Evolutionary conservation across 92 coral and sea anemone genomes (phyloP), one percentile per base, ranked within the genome.

Genomic region (Anthopleura xanthogrammica): DNA sequence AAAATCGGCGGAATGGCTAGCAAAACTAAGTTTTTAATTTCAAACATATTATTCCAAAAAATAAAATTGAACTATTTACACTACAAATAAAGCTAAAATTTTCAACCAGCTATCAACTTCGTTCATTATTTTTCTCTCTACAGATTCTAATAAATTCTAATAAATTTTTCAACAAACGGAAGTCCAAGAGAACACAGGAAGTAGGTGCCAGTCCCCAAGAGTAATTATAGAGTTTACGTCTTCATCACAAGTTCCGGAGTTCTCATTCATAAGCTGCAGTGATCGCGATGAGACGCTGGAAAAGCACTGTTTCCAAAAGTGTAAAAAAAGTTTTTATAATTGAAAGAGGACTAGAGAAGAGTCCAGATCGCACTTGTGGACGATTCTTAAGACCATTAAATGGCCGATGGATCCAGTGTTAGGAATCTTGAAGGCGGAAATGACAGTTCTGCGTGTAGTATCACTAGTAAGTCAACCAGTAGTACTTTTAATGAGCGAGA

Each of bases 401-500:
- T 81, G 84, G 84, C 84, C 41, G 39, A 75, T 48, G 58, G 74
- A 40, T 70, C 17, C 7, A 52, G 56, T 58, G 20, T 48, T 57
- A 46, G 39, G 12, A 39, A 17, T 10, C 12, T 48, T 71, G 48
- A 66, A 81, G 42, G 58, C 54, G 84, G 84, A 81, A 81, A 75
- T 68, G 57, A 42, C 13, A 24, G 36, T 20, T 72, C 72, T 76
- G 19, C 41, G 4, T 5, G 54, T 64, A 40, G 22, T 65, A 50
- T 73, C 12, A 5, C 72, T 10, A 43, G 52, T 13, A 40, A 48
- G 41, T 68, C 79, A 54, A 14, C 60, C 16, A 52, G 40, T 64
- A 41, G 55, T 54, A 52, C 81, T 1, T 84, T 84, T 72, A 48
- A 76, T 23, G 88, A 85, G 57, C 54, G 88, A 40, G 83, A 85